Evolutionary conservation across 2,797 vertebrate genomes (phyloP).

Genomic region (Bucorvus abyssinicus): DNA sequence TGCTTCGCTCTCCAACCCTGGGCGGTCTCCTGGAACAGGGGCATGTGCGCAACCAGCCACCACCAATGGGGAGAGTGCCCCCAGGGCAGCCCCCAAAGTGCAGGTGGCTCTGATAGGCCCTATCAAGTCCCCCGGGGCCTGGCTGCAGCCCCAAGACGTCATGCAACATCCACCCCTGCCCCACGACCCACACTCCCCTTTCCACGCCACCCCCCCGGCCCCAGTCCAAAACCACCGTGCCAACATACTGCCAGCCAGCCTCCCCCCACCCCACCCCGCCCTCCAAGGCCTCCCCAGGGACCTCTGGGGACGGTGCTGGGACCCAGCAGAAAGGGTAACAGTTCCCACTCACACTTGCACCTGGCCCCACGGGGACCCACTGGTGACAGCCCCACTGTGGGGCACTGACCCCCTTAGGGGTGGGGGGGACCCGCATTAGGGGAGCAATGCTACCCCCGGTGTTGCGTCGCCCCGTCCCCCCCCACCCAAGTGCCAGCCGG

Average conservation of each 20-base stretch:
- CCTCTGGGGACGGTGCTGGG: not conserved
- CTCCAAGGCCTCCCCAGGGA: too few relatives aligned
- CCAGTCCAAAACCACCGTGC: not conserved
- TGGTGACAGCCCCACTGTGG: not conserved
- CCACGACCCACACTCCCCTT: not conserved
- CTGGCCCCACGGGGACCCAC: not conserved
- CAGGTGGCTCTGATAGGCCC: not conserved
- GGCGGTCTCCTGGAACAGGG: rapidly evolving
- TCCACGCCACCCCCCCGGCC: not conserved
- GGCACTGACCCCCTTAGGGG: not conserved
- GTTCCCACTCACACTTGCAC: not conserved
- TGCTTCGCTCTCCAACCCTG: rapidly evolving
- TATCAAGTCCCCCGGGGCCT: not conserved
- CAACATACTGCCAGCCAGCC: not conserved
- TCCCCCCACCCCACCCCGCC: too few relatives aligned
- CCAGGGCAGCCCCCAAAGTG: not conserved
- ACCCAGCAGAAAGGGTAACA: not conserved
- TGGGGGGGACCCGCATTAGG: too few relatives aligned
- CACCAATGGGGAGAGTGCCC: not conserved
- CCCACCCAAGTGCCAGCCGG: not conserved
- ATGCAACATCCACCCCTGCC: not conserved
- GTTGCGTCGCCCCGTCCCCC: not conserved
- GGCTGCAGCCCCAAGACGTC: not conserved
- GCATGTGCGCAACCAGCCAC: not conserved
- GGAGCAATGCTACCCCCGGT: not conserved